A percentile compares a stretch with the other conserved stretches of the same genome.
These are phyloP conservation scores for Euclidia mi DNA, from an alignment of 2,888 invertebrate genomes.

Conservation along the genomic window DNA sequence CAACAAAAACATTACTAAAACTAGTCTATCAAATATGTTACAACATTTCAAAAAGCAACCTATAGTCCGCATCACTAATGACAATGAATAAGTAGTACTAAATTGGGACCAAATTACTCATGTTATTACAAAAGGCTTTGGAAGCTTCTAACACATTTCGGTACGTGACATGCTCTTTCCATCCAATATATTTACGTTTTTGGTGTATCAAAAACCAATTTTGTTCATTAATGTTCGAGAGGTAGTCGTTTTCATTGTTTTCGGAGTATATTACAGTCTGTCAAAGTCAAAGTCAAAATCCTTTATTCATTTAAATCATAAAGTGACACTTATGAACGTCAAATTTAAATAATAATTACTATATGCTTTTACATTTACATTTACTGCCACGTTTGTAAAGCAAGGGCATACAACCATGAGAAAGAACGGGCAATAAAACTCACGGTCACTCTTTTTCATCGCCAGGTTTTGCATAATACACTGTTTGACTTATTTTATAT, in stretches of 20 bases:
- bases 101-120: slow-evolving; percentile 47
- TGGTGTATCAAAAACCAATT: not conserved
- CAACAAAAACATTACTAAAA: not conserved
- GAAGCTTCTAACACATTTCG: slow-evolving; percentile 39
- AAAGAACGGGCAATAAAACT: no score
- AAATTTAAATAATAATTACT: no score
- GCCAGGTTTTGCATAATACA: no score
- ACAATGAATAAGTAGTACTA: slow-evolving; percentile 11
- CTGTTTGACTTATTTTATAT: no score
- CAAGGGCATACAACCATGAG: no score
- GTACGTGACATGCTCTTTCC: slow-evolving; percentile 28
- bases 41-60: slow-evolving; percentile 9
- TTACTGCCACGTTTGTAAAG: no score
- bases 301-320: no score
- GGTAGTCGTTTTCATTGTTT: not conserved
- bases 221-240: not conserved
- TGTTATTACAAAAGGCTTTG: slow-evolving; percentile 42
- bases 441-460: no score
- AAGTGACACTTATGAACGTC: no score
- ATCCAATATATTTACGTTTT: slow-evolving; percentile 4
- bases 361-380: no score
- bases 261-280: no score
- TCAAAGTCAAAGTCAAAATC: no score
- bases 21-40: not conserved
- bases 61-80: slow-evolving; percentile 5